These are phyloP conservation scores for Dasysyrphus tricinctus DNA, from an alignment of 2,888 invertebrate species.

Conservation along the genomic window DNA sequence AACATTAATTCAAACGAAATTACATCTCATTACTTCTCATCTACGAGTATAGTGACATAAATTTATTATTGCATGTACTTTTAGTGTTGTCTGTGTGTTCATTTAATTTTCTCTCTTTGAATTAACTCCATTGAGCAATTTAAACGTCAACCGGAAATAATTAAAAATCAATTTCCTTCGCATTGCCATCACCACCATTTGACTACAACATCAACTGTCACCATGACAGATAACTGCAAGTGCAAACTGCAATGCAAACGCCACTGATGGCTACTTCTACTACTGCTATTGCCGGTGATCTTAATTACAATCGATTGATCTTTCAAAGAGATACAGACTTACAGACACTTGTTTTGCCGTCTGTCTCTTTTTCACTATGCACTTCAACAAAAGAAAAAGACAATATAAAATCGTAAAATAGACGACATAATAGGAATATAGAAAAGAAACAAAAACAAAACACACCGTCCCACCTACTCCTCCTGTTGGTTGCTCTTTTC, in stretches of 20 bases:
- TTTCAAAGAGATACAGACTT: constrained; percentile 28
- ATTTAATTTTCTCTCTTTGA: background rate
- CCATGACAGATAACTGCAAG: constrained; percentile 38
- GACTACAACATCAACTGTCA: constrained; percentile 23
- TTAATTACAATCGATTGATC: constrained; percentile 68
- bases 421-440: background rate
- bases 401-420: constrained; percentile 15
- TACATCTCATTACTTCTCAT: constrained; percentile 8
- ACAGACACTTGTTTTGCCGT: constrained; percentile 37
- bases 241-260: background rate
- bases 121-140: constrained; percentile 8
- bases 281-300: constrained; percentile 33
- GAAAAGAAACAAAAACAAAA: background rate
- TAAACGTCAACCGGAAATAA: constrained; percentile 62
- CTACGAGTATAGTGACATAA: constrained; percentile 18
- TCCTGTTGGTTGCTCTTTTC: constrained; percentile 8
- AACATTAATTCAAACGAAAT: background rate
- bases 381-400: constrained; percentile 17
- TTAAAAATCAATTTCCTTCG: constrained; percentile 67
- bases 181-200: constrained; percentile 18
- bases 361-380: constrained; percentile 16
- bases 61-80: background rate
- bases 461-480: constrained; percentile 45
- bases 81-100: background rate
- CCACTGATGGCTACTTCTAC: background rate